Percentiles rank a stretch among this genome's conserved stretches.
Conservation (phyloP, 2,113 vertebrate species). For the Nannobrachium achirus region DNA sequence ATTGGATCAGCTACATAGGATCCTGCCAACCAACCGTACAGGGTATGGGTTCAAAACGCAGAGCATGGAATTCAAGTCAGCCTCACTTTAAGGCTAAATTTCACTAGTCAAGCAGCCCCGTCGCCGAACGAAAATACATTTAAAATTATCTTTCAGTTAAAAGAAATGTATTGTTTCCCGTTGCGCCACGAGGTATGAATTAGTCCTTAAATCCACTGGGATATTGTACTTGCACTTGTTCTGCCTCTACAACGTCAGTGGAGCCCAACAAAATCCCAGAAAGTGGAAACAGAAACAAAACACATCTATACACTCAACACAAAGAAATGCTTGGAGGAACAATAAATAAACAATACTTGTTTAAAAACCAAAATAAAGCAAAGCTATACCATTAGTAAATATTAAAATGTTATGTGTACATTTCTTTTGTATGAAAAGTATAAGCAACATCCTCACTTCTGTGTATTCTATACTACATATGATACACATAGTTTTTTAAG, state of each 20-base stretch:
- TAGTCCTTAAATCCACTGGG: too few species aligned
- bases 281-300: conserved; percentile 52
- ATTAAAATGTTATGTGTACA: conserved; percentile 57
- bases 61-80: conserved; percentile 11
- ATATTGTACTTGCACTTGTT: background rate
- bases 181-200: background rate
- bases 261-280: conserved; percentile 20
- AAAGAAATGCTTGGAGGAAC: conserved; percentile 56
- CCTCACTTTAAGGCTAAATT: background rate
- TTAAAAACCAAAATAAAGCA: conserved; percentile 47
- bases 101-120: background rate
- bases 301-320: conserved; percentile 44
- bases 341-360: conserved; percentile 71
- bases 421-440: conserved; percentile 60
- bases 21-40: background rate
- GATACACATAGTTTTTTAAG: conserved; percentile 40
- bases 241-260: conserved; percentile 29
- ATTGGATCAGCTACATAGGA: conserved; percentile 21
- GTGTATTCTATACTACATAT: conserved; percentile 47
- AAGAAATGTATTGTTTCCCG: background rate
- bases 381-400: conserved; percentile 50
- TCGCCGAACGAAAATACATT: too few species aligned
- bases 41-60: background rate
- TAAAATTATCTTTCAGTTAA: too few species aligned
- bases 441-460: conserved; percentile 39